Base-by-base conservation (phyloP, 2,888 invertebrate species). In the Oeneis ivallda region DNA sequence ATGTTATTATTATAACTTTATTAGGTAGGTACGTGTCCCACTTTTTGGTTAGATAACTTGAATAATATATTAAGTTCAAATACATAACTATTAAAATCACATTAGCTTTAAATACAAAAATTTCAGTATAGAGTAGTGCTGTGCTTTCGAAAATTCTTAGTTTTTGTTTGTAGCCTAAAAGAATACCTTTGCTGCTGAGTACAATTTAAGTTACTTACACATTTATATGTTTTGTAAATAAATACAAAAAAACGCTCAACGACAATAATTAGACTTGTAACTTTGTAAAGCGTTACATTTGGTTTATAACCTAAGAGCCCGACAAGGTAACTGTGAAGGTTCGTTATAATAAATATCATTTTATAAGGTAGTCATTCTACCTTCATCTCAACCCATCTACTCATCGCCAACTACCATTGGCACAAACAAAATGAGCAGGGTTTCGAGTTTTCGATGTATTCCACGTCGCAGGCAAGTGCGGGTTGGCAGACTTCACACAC, bases 251-350 rank as follows among this genome's bases (percentile, higher is more conserved):
- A 69, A 65, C 60, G 73, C 70, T 78, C 79, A 83, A 80, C 82
- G 90, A 90, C 90, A 91, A 91, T 91, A 91, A 91, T 67, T 71
- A 70, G 71, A 68, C 49, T 66, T 62, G 66, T 71, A 71, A 67
- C 62, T 66, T 70, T 62, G 62, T 65, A 68, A 67, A 63, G 47
- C 53, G 63, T 66, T 68, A 56, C 56, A 47, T 56, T 57, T 63
- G 61, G 15, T 61, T 52, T 52, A 34, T 19, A 50, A 9, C 1
- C 39, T 37, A 19, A 11, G 56, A 56, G 17, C 17, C 10, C 56
- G 41, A 41, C 39, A 56, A 41, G 39, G 11, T 37, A 54, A 54
- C 15, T 37, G 54, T 45, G 37, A 37, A 39, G 37, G 37, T 39
- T 37, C 2, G 15, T 15, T 52, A 11, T 47, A 7, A 2, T 15